phyloP scores from a whole-genome alignment of 37 sponge, comb jelly and placozoan genomes.

The Agelas oroides region DNA sequence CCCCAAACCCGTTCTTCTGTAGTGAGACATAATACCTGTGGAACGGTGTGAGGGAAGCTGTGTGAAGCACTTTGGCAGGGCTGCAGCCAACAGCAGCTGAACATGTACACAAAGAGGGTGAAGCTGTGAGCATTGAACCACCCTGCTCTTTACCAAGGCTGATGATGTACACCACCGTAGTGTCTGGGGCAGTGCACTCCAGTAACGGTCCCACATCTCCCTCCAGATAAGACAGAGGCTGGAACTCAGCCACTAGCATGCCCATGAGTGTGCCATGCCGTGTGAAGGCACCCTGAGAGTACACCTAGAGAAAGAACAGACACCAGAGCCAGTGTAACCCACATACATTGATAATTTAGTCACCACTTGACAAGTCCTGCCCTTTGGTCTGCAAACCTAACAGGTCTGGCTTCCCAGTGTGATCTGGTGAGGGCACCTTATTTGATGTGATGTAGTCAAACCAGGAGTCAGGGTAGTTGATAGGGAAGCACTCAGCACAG shows the following conservation, averaged over 20 bases:
- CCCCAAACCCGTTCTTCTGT: constrained; percentile 32
- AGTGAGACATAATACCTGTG: constrained; percentile 22
- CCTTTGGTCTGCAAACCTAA: too few species aligned
- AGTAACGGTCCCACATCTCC: constrained; percentile 24
- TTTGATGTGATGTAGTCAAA: constrained; percentile 39
- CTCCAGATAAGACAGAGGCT: constrained; percentile 29
- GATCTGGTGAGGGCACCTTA: constrained; percentile 7
- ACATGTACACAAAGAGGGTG: background rate
- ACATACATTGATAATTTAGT: too few species aligned
- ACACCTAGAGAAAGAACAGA: constrained; percentile 17
- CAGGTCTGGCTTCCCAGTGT: too few species aligned
- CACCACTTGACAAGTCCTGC: too few species aligned
- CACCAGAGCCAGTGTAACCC: too few species aligned
- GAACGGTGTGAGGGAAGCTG: background rate
- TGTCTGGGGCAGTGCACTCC: background rate
- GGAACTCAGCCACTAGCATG: constrained; percentile 43
- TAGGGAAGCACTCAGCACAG: constrained; percentile 53
- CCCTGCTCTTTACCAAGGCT: constrained; percentile 56
- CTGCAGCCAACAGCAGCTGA: background rate
- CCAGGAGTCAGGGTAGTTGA: constrained; percentile 43
- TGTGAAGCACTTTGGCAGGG: too few species aligned
- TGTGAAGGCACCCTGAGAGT: constrained; percentile 25
- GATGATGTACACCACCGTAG: constrained; percentile 46
- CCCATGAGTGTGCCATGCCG: constrained; percentile 1
- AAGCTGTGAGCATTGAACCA: too few species aligned